Base-by-base conservation (phyloP, 2,113 vertebrate species). In the Coregonus clupeaformis region DNA sequence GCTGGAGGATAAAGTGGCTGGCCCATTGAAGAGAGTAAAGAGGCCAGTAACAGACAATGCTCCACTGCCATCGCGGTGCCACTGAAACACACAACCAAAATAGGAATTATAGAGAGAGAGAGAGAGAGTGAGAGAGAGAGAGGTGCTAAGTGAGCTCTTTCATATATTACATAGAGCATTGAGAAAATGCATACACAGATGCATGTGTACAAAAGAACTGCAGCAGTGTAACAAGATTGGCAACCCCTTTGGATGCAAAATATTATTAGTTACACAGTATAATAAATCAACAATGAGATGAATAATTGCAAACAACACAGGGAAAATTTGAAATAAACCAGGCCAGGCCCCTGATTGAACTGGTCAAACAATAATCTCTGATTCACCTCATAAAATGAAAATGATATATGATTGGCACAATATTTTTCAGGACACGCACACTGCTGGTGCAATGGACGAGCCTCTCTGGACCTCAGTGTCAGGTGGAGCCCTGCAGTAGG, bases 1-100 rank as follows among this genome's bases (percentile, higher is more conserved):
- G 84, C 87, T 81, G 76, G 20, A 25, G 59, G 83, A 77, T 88
- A 89, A 92, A 92, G 90, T 89, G 91, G 89, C 81, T 82, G 68
- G 72, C 72, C 86, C 81, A 91, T 92, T 92, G 88, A 91, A 85
- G 81, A 71, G 75, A 86, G 86, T 85, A 84, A 91, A 92, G 86
- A 91, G 90, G 72, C 70, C 27, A 77, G 79, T 68, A 69, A 74
- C 55, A 68, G 88, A 93, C 90, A 92, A 92, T 89, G 90, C 86
- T 87, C 72, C 74, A 80, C 84, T 85, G 86, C 76, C 57, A 83
- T 77, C 3, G 79, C 22, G 69, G 77, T 77, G 79, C 66, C 70
- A 82, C 80, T 81, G 77, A 80, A 80, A 84, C 85, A 84, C 85
- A 84, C 78, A 82, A 82, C 87, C 89, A 89, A 86, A 91, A 88